Evolutionary conservation across 1,140 invertebrate species (phyloP).

Genomic region (Zaprionus nigranus): DNA sequence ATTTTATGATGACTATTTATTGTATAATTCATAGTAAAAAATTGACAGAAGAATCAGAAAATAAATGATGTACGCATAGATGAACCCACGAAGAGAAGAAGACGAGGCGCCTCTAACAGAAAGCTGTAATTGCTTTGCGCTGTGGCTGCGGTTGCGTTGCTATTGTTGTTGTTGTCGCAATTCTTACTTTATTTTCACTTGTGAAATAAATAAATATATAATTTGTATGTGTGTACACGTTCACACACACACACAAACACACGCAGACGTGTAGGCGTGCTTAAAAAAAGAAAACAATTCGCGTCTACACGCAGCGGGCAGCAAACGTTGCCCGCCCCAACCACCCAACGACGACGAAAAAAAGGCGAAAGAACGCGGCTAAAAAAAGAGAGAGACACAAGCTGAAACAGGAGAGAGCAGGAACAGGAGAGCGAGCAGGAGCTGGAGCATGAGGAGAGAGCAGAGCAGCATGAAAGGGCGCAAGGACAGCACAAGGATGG

Average conservation of each 20-base stretch:
- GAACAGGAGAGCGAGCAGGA: not conserved
- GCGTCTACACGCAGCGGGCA: slow-evolving; percentile 19
- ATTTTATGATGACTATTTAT: too few relatives aligned
- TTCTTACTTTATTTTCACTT: slow-evolving; percentile 4
- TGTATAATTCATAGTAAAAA: too few relatives aligned
- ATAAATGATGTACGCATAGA: not conserved
- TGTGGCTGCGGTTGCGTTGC: not conserved
- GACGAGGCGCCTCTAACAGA: not conserved
- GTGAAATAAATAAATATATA: slow-evolving; percentile 34
- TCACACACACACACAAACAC: slow-evolving; percentile 1
- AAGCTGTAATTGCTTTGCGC: slow-evolving; percentile 1
- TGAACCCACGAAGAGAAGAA: not conserved
- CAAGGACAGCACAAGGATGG: slow-evolving; percentile 39
- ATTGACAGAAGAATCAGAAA: not conserved
- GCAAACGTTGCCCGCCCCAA: slow-evolving; percentile 27
- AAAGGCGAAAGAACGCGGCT: slow-evolving; percentile 28
- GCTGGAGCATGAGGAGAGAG: not conserved
- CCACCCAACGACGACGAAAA: slow-evolving; percentile 38
- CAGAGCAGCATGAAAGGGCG: slow-evolving; percentile 28
- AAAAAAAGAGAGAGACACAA: slow-evolving; percentile 20
- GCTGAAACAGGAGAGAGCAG: not conserved
- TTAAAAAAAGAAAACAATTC: slow-evolving; percentile 29
- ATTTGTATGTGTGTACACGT: slow-evolving; percentile 15
- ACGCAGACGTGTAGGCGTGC: slow-evolving; percentile 24
- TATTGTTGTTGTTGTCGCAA: slow-evolving; percentile 19